Evolutionary conservation across 2,888 invertebrate species (phyloP), one percentile per base, ranked within the genome.

Genomic region (Chrysodeixis includens): DNA sequence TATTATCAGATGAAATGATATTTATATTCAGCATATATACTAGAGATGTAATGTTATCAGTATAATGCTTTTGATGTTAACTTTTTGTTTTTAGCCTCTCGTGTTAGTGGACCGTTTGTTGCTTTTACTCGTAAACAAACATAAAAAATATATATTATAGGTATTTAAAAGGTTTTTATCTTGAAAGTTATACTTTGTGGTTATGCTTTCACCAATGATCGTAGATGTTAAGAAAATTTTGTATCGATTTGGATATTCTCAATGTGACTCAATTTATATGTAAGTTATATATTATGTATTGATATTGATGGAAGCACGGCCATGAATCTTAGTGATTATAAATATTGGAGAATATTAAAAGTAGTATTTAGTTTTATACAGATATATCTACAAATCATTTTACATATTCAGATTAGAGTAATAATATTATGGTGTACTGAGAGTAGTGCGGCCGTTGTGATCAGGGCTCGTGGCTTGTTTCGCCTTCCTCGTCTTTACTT

Each of bases 331-430:
- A 78, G 74, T 71, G 66, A 71, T 68, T 73, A 71, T 66, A 76
- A 84, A 83, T 83, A 79, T 81, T 83, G 84, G 81, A 80, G 81
- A 81, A 85, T 84, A 83, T 82, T 78, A 80, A 82, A 80, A 83
- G 84, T 87, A 88, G 89, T 78, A 80, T 85, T 88, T 90, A 90
- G 90, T 90, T 92, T 90, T 89, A 82, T 88, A 87, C 83, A 74
- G 64, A 86, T 86, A 88, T 86, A 88, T 86, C 86, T 83, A 83
- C 83, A 82, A 74, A 76, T 76, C 84, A 83, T 79, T 84, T 83
- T 85, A 85, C 86, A 86, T 86, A 86, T 84, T 86, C 85, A 81
- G 74, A 81, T 76, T 82, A 83, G 83, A 79, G 56, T 70, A 54
- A 77, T 64, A 76, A 71, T 69, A 73, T 76, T 78, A 72, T 74